Evolutionary conservation across 2,113 vertebrate species (phyloP), one percentile per base, ranked within the genome.

Genomic region (Mus spicilegus): DNA sequence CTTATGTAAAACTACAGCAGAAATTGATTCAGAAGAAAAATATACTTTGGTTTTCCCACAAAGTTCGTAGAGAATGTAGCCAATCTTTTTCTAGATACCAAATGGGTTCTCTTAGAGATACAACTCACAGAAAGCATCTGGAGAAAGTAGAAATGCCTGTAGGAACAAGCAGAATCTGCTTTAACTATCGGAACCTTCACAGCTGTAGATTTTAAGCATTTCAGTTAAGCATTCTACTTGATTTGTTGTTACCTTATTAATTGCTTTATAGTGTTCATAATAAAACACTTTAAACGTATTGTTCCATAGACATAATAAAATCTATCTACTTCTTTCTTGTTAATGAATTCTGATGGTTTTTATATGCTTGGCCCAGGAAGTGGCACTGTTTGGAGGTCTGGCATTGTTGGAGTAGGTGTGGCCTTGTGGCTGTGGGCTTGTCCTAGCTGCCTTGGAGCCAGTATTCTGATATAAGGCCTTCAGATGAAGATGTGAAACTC

Each of bases 11-110:
- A 91, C 87, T 92, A 54, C 1, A 90, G 58, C 10, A 30, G 3
- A 96, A 89, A 90, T 16, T 2, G 46, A 96, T 98, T 77, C 81
- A 93, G 36, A 86, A 97, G 84, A 11, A 95, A 36, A 97, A 97
- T 96, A 96, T 92, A 39, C 30, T 90, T 97, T 98, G 93, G 65
- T 63, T 69, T 96, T 96, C 56, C 33, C 84, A 90, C 24, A 94
- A 93, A 49, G 56, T 7, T 39, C 93, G 76, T 1, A n/a, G 46
- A 88, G 73, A 97, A 88, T 17, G 0, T 4, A 84, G 87, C 72
- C 85, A 93, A 22, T 92, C 46, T 81, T 56, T 96, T 75, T 91
- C 51, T 82, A 39, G 91, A 80, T 30, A 84, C 39, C 51, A 87
- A 93, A 49, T 91, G 54, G 61, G 81, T 76, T 96, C 30, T 91